Evolutionary conservation across 2,113 vertebrate species (phyloP).

Genomic region (Scophthalmus maximus): DNA sequence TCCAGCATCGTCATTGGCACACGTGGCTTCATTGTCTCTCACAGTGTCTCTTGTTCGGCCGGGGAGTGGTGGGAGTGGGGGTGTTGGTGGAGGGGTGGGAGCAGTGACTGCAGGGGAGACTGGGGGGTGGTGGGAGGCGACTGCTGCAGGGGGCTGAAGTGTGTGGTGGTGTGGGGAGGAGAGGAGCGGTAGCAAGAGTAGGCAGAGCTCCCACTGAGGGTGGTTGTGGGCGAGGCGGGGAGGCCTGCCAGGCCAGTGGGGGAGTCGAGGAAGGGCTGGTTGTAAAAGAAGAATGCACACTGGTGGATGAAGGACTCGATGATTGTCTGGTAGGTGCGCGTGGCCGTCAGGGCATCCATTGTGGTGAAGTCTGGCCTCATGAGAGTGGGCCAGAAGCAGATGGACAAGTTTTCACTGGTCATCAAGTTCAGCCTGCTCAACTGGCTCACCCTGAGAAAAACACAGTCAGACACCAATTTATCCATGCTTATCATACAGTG

Average conservation of each 20-base stretch:
- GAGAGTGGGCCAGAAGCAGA: slow-evolving; percentile 97
- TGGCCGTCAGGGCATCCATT: slow-evolving; percentile 95
- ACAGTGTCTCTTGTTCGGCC: slow-evolving; percentile 90
- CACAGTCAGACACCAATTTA: slow-evolving; percentile 2
- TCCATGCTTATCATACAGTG: background rate
- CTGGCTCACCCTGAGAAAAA: slow-evolving; percentile 88
- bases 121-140: slow-evolving; percentile 80
- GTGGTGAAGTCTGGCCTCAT: slow-evolving; percentile 95
- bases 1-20: slow-evolving; percentile 74
- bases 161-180: slow-evolving; percentile 72
- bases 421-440: slow-evolving; percentile 92
- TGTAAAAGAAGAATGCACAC: slow-evolving; percentile 96
- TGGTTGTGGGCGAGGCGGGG: slow-evolving; percentile 81
- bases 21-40: slow-evolving; percentile 61
- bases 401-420: slow-evolving; percentile 97
- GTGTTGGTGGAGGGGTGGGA: slow-evolving; percentile 82
- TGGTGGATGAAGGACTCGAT: slow-evolving; percentile 97
- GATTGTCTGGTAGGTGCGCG: slow-evolving; percentile 97
- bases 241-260: slow-evolving; percentile 80
- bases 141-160: slow-evolving; percentile 82
- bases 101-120: slow-evolving; percentile 84
- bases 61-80: slow-evolving; percentile 84
- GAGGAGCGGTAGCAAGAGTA: slow-evolving; percentile 81
- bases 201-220: slow-evolving; percentile 79
- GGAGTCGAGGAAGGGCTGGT: slow-evolving; percentile 88